Evolutionary conservation across 2,113 vertebrate species (phyloP), one percentile per base, ranked within the genome.

Genomic region (Cyphomyrus plagiostoma): DNA sequence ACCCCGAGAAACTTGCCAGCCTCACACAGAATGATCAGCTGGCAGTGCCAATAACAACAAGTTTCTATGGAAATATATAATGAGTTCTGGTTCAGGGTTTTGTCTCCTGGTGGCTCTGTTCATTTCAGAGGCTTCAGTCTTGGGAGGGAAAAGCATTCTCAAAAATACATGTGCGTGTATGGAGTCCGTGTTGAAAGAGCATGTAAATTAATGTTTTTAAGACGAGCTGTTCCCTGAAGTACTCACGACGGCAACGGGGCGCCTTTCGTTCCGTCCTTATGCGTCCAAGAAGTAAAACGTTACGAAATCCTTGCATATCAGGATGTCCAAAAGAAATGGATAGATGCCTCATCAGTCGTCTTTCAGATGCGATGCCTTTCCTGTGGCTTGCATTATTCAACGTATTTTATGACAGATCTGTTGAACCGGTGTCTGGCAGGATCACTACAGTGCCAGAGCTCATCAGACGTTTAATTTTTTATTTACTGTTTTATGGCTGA

Each of bases 381-480:
- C 21, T 86, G 83, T 30, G 74, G 2, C 0, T 50, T 50, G 83
- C 83, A 86, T 86, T 86, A 86, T 86, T 86, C 23, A 50, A 26
- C 83, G 45, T 50, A 13, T 86, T 42, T 21, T 23, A 30, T 86
- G 49, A 86, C 48, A 50, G 83, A 86, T 15, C 90, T 0, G 82
- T 85, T 83, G 89, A 92, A 89, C 87, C 53, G 49, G 53, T 35
- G 82, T 58, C 45, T 42, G 23, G 46, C n/a, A 5, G 90, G 88
- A 92, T 91, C 89, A 74, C 80, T 90, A 70, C 66, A 62, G 58
- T 77, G 30, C n/a, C 39, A 77, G 35, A 35, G 52, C 80, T 88
- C 49, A 88, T 88, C 83, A 89, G 48, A 45, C 70, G 82, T 89
- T 91, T 91, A 89, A 93, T 93, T 91, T 92, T 91, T 92, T 91